These are phyloP conservation scores for Saimiri boliviensis DNA, from an alignment of 2,113 vertebrate genomes.

Conservation along the genomic window DNA sequence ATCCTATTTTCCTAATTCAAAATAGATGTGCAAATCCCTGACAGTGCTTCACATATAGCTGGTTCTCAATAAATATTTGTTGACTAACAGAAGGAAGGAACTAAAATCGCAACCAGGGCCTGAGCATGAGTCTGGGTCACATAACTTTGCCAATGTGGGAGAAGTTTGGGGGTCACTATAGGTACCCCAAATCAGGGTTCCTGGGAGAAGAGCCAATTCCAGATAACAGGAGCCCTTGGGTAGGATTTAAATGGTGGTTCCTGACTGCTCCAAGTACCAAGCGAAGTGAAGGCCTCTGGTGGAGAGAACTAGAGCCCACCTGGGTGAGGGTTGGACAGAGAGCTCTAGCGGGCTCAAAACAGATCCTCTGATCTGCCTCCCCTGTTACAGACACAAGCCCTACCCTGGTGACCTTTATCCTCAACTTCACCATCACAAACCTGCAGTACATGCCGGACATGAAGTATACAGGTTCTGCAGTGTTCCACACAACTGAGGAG, in stretches of 20 bases:
- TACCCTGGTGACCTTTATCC: too few species aligned
- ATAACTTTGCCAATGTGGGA: not conserved
- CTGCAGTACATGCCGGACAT: slow-evolving; percentile 52
- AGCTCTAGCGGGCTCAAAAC: not conserved
- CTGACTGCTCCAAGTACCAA: not conserved
- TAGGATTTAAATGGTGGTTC: not conserved
- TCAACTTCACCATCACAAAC: too few species aligned
- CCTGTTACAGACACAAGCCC: too few species aligned
- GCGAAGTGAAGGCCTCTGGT: not conserved
- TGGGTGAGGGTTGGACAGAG: not conserved
- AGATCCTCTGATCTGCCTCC: not conserved
- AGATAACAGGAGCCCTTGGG: not conserved
- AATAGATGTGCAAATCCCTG: not conserved
- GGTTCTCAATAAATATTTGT: not conserved
- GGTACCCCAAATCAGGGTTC: not conserved
- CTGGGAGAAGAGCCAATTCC: not conserved
- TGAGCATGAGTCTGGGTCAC: not conserved
- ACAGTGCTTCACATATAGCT: not conserved
- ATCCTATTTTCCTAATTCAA: not conserved
- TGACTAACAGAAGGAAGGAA: not conserved
- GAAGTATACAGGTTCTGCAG: slow-evolving; percentile 41
- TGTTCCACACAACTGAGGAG: slow-evolving; percentile 66
- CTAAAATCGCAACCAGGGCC: not conserved
- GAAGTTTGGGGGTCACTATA: not conserved
- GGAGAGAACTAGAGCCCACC: not conserved